Conservation (phyloP, 2,797 vertebrate genomes). For the Hephaestus fuliginosus region DNA sequence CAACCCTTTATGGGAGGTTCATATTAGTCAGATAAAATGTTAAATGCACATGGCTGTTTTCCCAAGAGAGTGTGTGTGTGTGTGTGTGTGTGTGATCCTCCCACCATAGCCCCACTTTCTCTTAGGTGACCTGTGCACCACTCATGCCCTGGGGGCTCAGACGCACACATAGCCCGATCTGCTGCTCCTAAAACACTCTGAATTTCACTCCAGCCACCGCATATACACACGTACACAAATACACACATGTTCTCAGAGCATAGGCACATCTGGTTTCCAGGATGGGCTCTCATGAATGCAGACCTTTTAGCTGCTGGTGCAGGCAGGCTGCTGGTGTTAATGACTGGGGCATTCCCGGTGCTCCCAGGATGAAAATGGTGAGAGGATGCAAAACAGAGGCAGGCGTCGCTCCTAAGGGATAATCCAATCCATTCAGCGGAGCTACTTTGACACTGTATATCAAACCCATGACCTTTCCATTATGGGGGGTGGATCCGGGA, state of each 20-base stretch:
- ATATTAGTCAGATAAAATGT: constrained; percentile 48
- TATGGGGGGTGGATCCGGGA: constrained; percentile 21
- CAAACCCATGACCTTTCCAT: constrained; percentile 52
- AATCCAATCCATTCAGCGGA: constrained; percentile 80
- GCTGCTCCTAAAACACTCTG: constrained; percentile 50
- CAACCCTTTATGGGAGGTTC: constrained; percentile 32
- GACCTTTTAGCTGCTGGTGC: constrained; percentile 75
- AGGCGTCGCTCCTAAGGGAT: constrained; percentile 69
- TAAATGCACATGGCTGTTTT: constrained; percentile 35
- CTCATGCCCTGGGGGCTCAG: constrained; percentile 66
- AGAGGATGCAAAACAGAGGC: constrained; percentile 80
- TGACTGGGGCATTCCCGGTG: constrained; percentile 74
- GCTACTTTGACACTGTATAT: constrained; percentile 40
- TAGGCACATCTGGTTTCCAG: constrained; percentile 82
- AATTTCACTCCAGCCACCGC: constrained; percentile 55
- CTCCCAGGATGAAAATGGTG: constrained; percentile 69
- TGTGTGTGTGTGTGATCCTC: constrained; percentile 33
- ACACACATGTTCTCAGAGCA: constrained; percentile 53
- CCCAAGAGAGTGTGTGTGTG: not conserved
- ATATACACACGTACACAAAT: constrained; percentile 38
- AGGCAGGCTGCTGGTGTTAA: constrained; percentile 75
- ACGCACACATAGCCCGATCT: constrained; percentile 57
- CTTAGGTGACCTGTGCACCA: constrained; percentile 69
- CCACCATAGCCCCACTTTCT: constrained; percentile 37
- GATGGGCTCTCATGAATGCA: constrained; percentile 73